These are phyloP conservation scores for Orientallactaga sibirica DNA, from an alignment of 2,797 vertebrate genomes.

Conservation along the genomic window DNA sequence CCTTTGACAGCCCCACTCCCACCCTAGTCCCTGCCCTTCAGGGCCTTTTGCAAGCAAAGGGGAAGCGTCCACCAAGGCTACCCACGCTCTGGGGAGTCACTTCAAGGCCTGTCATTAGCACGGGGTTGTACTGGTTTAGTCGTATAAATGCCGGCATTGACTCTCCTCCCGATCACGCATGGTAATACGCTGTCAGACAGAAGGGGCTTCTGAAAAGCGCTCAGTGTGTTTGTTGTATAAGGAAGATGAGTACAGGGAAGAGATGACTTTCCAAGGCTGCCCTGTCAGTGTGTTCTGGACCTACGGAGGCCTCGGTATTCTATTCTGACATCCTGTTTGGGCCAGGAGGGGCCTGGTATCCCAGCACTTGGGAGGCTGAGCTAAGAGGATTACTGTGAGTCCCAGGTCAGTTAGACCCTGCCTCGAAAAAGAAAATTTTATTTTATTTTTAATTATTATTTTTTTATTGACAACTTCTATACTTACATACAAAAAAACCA, in stretches of 20 bases:
- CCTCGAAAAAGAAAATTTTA: no score
- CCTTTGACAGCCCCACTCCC: neutral
- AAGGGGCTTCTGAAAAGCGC: conserved; percentile 43
- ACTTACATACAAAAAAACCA: no score
- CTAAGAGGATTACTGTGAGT: no score
- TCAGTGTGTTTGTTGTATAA: conserved; percentile 32
- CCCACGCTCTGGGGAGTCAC: conserved; percentile 8
- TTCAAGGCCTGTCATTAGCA: conserved; percentile 57
- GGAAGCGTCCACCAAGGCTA: conserved; percentile 40
- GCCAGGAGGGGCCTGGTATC: neutral
- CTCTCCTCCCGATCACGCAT: neutral
- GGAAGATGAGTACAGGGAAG: conserved; percentile 47
- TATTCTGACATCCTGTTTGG: neutral
- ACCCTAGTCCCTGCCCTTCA: neutral
- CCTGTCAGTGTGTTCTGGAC: neutral
- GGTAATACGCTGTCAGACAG: neutral
- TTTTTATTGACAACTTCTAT: no score
- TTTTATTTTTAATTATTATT: no score
- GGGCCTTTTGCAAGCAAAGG: conserved; percentile 64
- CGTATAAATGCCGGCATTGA: neutral
- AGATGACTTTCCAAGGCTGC: conserved; percentile 35
- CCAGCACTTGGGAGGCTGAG: no score
- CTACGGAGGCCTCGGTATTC: neutral
- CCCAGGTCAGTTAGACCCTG: no score
- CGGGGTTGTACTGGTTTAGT: neutral